Evolutionary conservation across 2,797 vertebrate genomes (phyloP).

Genomic region (Lacerta viridis): DNA sequence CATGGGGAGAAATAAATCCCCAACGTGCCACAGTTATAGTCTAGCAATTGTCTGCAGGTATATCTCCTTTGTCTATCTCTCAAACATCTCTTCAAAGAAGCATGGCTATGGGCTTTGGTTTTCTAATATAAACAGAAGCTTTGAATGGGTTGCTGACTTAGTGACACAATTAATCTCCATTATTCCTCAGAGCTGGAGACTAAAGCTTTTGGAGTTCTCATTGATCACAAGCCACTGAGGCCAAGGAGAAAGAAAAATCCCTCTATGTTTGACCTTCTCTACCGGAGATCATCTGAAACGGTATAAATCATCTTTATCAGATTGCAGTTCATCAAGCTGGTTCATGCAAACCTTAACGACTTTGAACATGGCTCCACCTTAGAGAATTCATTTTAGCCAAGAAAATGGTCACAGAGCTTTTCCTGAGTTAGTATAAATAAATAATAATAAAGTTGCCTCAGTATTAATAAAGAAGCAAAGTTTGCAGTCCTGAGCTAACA

Average conservation of each 20-base stretch:
- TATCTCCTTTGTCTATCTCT: neutral
- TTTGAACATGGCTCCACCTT: neutral
- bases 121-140: constrained; percentile 30
- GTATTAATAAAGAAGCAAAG: neutral
- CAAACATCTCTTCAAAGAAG: constrained; percentile 14
- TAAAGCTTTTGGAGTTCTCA: neutral
- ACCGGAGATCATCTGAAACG: constrained; percentile 8
- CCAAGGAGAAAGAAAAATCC: neutral
- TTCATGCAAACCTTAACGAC: neutral
- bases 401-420: neutral
- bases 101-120: neutral
- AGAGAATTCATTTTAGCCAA: neutral
- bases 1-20: constrained; percentile 15
- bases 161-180: constrained; percentile 22
- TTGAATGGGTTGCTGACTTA: constrained; percentile 17
- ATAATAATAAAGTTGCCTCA: neutral
- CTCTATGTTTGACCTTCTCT: constrained; percentile 9
- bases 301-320: constrained; percentile 16
- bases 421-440: neutral
- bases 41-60: constrained; percentile 19
- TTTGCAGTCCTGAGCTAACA: neutral
- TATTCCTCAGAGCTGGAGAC: neutral
- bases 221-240: neutral
- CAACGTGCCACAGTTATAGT: neutral
- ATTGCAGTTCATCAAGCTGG: neutral